Percentiles rank a stretch among this genome's conserved stretches.
Evolutionary conservation across 2,888 invertebrate species (phyloP).

Genomic region (Tipula confusa): DNA sequence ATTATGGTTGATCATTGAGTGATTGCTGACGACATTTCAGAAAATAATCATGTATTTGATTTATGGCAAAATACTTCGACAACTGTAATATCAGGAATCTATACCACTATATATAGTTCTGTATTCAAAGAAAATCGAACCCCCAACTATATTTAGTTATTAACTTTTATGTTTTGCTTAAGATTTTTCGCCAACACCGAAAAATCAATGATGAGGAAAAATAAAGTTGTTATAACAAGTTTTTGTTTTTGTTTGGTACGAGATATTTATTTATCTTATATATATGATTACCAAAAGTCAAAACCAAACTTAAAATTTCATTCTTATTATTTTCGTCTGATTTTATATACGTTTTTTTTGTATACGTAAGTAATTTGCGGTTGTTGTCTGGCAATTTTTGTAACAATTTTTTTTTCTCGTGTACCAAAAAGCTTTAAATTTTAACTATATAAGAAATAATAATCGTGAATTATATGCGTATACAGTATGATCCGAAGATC

Average conservation of each 20-base stretch:
- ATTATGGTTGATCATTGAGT: too few species aligned
- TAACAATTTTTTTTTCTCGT: not conserved
- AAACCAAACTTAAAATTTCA: not conserved
- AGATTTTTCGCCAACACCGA: conserved; percentile 9
- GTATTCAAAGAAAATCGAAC: not conserved
- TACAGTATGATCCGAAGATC: too few species aligned
- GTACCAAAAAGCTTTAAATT: not conserved
- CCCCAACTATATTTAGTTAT: not conserved
- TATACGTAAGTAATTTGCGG: not conserved
- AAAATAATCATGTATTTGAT: too few species aligned
- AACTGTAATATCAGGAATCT: too few species aligned
- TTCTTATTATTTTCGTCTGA: not conserved
- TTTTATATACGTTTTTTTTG: not conserved
- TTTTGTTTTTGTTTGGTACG: not conserved
- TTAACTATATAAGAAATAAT: not conserved
- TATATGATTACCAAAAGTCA: not conserved
- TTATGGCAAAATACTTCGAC: too few species aligned
- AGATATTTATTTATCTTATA: not conserved
- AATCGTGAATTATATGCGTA: not conserved
- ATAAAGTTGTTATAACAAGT: conserved; percentile 25
- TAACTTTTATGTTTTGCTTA: not conserved
- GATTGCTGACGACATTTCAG: too few species aligned
- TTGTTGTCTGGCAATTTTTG: conserved; percentile 20
- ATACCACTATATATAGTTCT: not conserved
- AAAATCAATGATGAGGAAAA: not conserved